Conservation (phyloP, 2,113 vertebrate species). For the Centropus bengalensis region DNA sequence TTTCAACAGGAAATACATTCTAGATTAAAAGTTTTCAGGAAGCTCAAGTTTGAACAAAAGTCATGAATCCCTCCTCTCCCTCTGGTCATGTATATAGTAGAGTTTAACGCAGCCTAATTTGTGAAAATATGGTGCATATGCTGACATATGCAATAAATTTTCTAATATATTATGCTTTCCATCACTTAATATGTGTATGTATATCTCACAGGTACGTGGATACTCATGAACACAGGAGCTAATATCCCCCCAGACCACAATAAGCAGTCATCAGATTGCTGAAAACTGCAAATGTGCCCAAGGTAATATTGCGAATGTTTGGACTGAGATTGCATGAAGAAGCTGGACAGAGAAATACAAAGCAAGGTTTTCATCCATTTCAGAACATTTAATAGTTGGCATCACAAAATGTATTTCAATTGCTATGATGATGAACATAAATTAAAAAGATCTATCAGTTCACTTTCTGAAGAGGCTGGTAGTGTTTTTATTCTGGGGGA, state of each 20-base stretch:
- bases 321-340: not conserved
- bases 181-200: not conserved
- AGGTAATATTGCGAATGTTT: not conserved
- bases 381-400: not conserved
- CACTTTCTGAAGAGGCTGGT: not conserved
- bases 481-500: not conserved
- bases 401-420: not conserved
- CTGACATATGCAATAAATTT: not conserved
- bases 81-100: not conserved
- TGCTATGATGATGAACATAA: not conserved
- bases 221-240: not conserved
- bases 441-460: not conserved
- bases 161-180: not conserved
- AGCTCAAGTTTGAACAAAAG: not conserved
- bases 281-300: not conserved
- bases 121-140: not conserved
- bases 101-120: not conserved
- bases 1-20: not conserved
- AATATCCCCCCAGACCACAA: not conserved
- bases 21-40: not conserved
- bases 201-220: not conserved
- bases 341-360: not conserved
- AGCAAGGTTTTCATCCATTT: not conserved
- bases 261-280: not conserved
- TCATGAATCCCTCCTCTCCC: not conserved